Percentiles rank a stretch among this genome's conserved stretches.
Conservation (phyloP, 2,888 invertebrate genomes). For the Lasioglossum oenotherae region DNA sequence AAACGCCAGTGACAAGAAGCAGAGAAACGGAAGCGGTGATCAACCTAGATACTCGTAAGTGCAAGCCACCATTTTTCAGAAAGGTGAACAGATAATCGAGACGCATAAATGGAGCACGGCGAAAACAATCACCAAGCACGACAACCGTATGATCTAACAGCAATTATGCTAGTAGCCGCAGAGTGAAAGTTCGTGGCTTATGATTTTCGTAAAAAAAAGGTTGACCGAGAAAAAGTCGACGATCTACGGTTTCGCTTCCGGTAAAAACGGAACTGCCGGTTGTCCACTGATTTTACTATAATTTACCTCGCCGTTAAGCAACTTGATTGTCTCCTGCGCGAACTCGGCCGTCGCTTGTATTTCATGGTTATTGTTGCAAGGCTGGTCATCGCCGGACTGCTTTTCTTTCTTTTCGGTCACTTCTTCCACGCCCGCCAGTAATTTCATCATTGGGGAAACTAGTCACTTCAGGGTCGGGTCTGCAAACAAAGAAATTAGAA, state of each 20-base stretch:
- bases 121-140: neutral
- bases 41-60: constrained; percentile 53
- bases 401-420: constrained; percentile 65
- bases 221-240: neutral
- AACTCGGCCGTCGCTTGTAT: constrained; percentile 65
- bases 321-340: constrained; percentile 65
- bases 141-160: constrained; percentile 25
- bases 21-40: neutral
- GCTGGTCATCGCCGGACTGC: constrained; percentile 69
- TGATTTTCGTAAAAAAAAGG: neutral
- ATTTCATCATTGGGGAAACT: constrained; percentile 81
- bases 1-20: neutral
- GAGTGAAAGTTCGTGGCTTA: constrained; percentile 46
- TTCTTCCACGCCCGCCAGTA: constrained; percentile 81
- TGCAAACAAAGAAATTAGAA: constrained; percentile 21
- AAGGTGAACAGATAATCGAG: constrained; percentile 3
- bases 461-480: constrained; percentile 5
- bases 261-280: neutral
- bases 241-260: neutral
- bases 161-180: constrained; percentile 10
- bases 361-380: constrained; percentile 73
- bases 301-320: constrained; percentile 75
- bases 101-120: constrained; percentile 45
- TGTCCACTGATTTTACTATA: neutral
- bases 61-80: constrained; percentile 26